Evolutionary conservation across 64 coral and sea anemone species (phyloP), one percentile per base, ranked within the genome.

Genomic region (Pocillopora damicornis): DNA sequence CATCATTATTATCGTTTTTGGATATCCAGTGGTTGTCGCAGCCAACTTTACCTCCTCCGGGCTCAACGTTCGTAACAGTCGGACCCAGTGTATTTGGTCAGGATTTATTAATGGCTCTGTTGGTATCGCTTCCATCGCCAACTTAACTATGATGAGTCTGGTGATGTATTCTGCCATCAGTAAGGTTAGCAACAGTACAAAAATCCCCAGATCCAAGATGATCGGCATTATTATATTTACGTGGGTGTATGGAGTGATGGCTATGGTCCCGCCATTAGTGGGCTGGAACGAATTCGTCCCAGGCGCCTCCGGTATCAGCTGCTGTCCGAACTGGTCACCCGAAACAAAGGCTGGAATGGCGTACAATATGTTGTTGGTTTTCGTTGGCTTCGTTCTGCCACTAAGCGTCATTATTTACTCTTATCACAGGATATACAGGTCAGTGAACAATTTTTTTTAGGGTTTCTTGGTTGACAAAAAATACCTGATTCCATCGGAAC

Each of bases 41-140:
- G 80, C 69, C 10, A 91, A 86, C 59, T 37, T 91, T 15, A 75
- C 59, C 10, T 37, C 35, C 16, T 13, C 9, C 9, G 15, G 16
- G 35, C 13, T 79, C 15, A 62, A 25, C 22, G 10, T n/a, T n/a
- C 35, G 59, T 56, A 56, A 74, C 13, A 15, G 45, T 7, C 15
- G 36, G 9, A 17, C 61, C 13, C 61, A 63, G 61, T 92, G 91
- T 51, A 56, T 37, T 4, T 92, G 91, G 91, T 81, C 60, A 5
- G 91, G 75, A 13, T 92, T 92, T 25, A 61, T 65, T 9, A 92
- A 87, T 35, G 56, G 84, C 2, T 80, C 67, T 15, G 61, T 65
- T 15, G 90, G 90, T 26, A 91, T 91, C 13, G 45, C 90, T 8
- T 91, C 82, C 20, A 91, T 91, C 15, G 56, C 75, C 2, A 91